Base-by-base conservation (phyloP, 1,140 invertebrate genomes). In the Camponotus floridanus region DNA sequence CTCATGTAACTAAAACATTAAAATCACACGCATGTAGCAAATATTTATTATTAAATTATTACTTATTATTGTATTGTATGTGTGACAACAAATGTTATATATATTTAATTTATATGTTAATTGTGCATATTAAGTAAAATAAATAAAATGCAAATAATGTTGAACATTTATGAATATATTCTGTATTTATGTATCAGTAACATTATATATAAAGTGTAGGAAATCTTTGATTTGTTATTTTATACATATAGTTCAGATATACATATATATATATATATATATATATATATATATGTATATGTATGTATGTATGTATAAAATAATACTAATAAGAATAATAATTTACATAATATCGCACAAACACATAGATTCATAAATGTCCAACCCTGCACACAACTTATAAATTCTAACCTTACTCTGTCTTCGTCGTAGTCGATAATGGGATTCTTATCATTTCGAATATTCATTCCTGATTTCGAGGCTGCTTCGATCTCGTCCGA, bases 1-100 rank as follows among this genome's bases (percentile, higher is more conserved):
- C 89, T 97, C 95, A 78, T 95, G 94, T 18, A 95, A 85, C 94
- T 95, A 33, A 80, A 92, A 92, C 15, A 11, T 67, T 21, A 51
- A 33, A 74, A 76, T 6, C 57, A 73, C n/a, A 26, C 26, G 0
- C 26, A 26, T 26, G 21, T 71, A 81, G 2, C 39, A 2, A 65
- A 45, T 42, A 21, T 9, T 45, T 45, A 45, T 45, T 45, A 45
- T 45, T 45, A 45, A 2, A 45, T 45, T 45, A 45, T 45, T 45
- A 45, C 1, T 45, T 42, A 42, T 11, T 13, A 11, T 45, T 45
- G 9, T 45, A 45, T 45, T 45, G 0, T 70, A 51, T 3, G 1
- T 51, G 48, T 48, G 13, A 7, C 13, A 48, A 48, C 3, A 48
- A 48, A 48, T 3, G 3, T 48, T 7, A 48, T 26, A 1, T 26